Evolutionary conservation across 2,797 vertebrate genomes (phyloP), one percentile per base, ranked within the genome.

Genomic region (Lagodon rhomboides): DNA sequence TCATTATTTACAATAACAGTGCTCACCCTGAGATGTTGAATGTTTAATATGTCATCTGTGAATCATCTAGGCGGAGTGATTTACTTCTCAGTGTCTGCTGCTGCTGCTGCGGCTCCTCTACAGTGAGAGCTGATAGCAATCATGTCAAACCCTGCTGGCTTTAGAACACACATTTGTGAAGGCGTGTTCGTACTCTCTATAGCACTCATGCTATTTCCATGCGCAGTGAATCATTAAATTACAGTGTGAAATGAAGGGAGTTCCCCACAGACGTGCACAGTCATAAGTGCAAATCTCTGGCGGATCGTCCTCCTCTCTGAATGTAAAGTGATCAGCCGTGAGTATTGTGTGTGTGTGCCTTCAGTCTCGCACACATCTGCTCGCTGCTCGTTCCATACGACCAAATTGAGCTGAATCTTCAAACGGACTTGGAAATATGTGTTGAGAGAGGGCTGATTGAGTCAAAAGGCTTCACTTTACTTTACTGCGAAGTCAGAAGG

Each of bases 391-490:
- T 71, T 88, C 51, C 54, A 67, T 77, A 86, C 82, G 77, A 91
- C 86, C 93, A 83, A 75, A 89, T 92, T 88, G 70, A 80, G 78
- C 38, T 15, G 38, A 51, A 78, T 82, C 80, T 92, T 94, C 90
- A 93, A 94, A 94, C 82, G 85, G 86, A 94, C 83, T 91, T 13
- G 0, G 46, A 67, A 72, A 90, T 87, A 72, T 77, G 69, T 74
- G 79, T 79, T 59, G 81, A 82, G 62, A 83, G 82, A 85, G 34
- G 46, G 46, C 30, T 74, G 83, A 87, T 72, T 77, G 77, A 87
- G 73, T 81, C 62, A 71, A 79, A 83, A 90, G 67, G 59, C 85
- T 75, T 63, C 18, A 54, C 72, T 84, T 77, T 50, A 75, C 44
- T 70, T 34, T 65, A 83, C 54, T 81, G 44, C 60, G 34, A 80